phyloP scores from a whole-genome alignment of 2,888 invertebrate species.

The Poecilus cupreus region DNA sequence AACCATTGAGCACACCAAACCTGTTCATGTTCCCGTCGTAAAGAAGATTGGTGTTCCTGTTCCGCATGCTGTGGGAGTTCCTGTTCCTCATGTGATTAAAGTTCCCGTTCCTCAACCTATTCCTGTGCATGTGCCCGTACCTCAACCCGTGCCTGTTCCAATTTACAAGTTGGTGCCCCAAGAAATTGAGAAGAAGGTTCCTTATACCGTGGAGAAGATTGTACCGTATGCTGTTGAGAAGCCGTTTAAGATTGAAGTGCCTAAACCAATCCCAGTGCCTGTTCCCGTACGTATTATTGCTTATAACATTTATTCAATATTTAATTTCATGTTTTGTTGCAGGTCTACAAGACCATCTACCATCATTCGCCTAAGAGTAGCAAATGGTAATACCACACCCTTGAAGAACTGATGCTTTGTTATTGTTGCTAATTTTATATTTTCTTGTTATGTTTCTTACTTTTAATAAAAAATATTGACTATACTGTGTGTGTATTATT shows the following conservation, averaged over 20 bases:
- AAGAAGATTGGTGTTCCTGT: constrained; percentile 84
- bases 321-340: constrained; percentile 68
- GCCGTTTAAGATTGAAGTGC: constrained; percentile 85
- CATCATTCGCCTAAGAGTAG: constrained; percentile 73
- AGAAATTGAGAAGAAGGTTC: constrained; percentile 82
- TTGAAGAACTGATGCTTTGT: background rate
- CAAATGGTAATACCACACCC: constrained; percentile 11
- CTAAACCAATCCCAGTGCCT: constrained; percentile 83
- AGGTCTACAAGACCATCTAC: constrained; percentile 81
- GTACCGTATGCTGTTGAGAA: constrained; percentile 83
- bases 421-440: constrained; percentile 11
- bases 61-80: constrained; percentile 83
- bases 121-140: constrained; percentile 82
- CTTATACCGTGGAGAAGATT: constrained; percentile 84
- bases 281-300: constrained; percentile 70
- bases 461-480: too few species aligned
- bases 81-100: constrained; percentile 82
- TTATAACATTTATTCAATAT: background rate
- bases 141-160: constrained; percentile 83
- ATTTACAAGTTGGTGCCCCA: constrained; percentile 84
- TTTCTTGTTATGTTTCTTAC: background rate
- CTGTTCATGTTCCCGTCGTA: constrained; percentile 81
- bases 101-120: constrained; percentile 85
- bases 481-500: background rate
- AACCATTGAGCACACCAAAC: constrained; percentile 81